These are phyloP conservation scores for Dicyrtoma fusca DNA, from an alignment of 2,888 invertebrate species.

Conservation along the genomic window DNA sequence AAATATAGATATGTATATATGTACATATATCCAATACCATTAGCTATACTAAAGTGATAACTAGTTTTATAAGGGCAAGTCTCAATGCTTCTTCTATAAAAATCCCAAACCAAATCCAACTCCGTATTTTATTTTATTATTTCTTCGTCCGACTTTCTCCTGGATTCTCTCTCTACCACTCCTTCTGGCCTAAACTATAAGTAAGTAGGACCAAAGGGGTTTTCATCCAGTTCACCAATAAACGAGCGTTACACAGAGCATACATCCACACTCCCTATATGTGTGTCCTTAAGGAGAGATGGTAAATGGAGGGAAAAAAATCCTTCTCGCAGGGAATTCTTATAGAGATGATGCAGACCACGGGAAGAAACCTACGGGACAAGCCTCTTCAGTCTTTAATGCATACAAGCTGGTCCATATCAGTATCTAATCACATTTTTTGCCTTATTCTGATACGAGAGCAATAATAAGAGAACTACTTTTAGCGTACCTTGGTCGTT, in stretches of 20 bases:
- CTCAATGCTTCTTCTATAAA: conserved; percentile 1
- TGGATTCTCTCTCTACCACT: conserved; percentile 4
- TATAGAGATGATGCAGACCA: conserved; percentile 24
- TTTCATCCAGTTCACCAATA: conserved; percentile 16
- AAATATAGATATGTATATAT: too few relatives aligned
- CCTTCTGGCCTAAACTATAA: too few relatives aligned
- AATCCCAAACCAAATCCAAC: conserved; percentile 4
- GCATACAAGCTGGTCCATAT: not conserved
- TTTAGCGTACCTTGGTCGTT: too few relatives aligned
- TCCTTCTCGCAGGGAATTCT: conserved; percentile 30
- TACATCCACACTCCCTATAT: not conserved
- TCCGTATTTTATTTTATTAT: not conserved
- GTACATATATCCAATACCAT: too few relatives aligned
- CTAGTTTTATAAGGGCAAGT: too few relatives aligned
- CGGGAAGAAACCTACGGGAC: conserved; percentile 5
- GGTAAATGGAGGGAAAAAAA: conserved; percentile 23
- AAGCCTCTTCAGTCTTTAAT: not conserved
- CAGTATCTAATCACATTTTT: too few relatives aligned
- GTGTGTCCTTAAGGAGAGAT: conserved; percentile 2
- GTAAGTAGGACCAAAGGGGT: conserved; percentile 1
- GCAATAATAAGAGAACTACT: too few relatives aligned
- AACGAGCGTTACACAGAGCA: not conserved
- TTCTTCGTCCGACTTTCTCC: not conserved
- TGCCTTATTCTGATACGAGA: too few relatives aligned
- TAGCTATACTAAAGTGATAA: too few relatives aligned